A percentile compares a stretch with the other conserved stretches of the same genome.
Conservation (phyloP, 2,888 invertebrate genomes). For the Latrodectus hesperus region DNA sequence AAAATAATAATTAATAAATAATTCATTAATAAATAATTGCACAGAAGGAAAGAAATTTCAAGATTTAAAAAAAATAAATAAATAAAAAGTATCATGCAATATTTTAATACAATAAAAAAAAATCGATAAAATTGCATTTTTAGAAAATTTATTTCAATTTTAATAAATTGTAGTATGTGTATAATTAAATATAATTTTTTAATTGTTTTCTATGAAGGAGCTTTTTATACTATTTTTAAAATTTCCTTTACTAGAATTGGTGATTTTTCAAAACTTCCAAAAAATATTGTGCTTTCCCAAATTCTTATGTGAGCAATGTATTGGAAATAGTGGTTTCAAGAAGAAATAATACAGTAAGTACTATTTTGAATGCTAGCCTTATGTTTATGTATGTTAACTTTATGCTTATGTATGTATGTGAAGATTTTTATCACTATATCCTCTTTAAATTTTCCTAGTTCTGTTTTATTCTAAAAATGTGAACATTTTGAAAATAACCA, state of each 20-base stretch:
- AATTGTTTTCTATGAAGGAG: constrained; percentile 22
- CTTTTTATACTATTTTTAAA: neutral
- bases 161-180: constrained; percentile 30
- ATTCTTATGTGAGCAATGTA: neutral
- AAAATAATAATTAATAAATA: no score
- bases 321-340: neutral
- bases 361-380: neutral
- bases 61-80: no score
- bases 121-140: no score
- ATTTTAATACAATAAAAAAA: no score
- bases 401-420: constrained; percentile 9
- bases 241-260: neutral
- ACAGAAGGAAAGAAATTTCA: no score
- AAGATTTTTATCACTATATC: constrained; percentile 29
- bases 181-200: constrained; percentile 21
- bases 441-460: constrained; percentile 21
- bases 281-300: constrained; percentile 16
- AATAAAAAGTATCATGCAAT: no score
- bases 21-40: no score
- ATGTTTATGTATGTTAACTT: neutral
- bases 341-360: neutral
- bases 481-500: constrained; percentile 17
- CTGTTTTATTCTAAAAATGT: constrained; percentile 19
- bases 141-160: no score
- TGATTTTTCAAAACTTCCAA: constrained; percentile 21